Percentiles rank a stretch among this genome's conserved stretches.
Conservation (phyloP, 2,797 vertebrate species). For the Euthynnus affinis region DNA sequence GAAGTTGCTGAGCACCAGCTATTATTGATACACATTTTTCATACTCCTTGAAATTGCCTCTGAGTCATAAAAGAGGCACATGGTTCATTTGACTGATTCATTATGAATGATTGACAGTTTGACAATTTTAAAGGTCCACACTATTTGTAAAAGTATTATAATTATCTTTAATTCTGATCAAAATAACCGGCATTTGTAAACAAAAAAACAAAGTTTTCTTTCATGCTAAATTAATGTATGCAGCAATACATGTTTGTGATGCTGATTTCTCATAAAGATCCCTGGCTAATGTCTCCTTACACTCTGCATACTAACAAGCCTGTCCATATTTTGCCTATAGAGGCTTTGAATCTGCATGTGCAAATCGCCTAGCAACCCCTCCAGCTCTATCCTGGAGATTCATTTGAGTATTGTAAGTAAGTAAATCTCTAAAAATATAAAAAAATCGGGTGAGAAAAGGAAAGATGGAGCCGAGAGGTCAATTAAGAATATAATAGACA, state of each 20-base stretch:
- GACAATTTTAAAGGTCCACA: not conserved
- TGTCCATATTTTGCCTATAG: constrained; percentile 1
- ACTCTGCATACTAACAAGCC: not conserved
- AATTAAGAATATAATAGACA: not conserved
- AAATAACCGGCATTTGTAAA: not conserved
- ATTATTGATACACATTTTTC: constrained; percentile 31
- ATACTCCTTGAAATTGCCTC: constrained; percentile 12
- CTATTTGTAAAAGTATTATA: not conserved
- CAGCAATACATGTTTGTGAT: not conserved
- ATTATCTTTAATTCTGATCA: constrained; percentile 13
- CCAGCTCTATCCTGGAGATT: not conserved
- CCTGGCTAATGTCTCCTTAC: constrained; percentile 10
- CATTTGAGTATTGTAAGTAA: constrained; percentile 1
- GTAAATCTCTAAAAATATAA: not conserved
- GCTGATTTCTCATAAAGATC: not conserved
- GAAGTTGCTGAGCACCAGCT: constrained; percentile 31
- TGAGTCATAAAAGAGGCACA: constrained; percentile 17
- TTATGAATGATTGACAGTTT: constrained; percentile 48
- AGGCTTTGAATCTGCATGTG: constrained; percentile 31
- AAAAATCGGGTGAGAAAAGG: not conserved
- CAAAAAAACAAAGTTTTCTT: not conserved
- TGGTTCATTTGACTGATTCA: constrained; percentile 1
- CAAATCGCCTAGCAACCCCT: constrained; percentile 14
- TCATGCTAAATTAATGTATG: not conserved
- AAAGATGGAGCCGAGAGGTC: not conserved